A percentile compares a stretch with the other conserved stretches of the same genome.
These are phyloP conservation scores for Silurus asotus DNA, from an alignment of 2,113 vertebrate species.

Conservation along the genomic window DNA sequence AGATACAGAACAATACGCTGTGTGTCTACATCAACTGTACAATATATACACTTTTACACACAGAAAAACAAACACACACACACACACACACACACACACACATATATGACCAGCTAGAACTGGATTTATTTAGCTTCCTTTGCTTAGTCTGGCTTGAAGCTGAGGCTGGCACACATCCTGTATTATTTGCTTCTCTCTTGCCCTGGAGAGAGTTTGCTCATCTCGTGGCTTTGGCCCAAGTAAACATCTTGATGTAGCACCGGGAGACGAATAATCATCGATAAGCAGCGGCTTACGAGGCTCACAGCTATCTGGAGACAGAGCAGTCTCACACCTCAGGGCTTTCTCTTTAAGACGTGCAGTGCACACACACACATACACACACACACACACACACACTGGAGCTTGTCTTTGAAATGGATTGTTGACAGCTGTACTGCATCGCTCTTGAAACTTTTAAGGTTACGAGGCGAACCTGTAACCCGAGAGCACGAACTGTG, in stretches of 20 bases:
- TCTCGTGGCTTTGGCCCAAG: slow-evolving; percentile 40
- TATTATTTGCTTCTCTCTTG: slow-evolving; percentile 36
- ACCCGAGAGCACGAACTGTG: background rate
- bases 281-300: slow-evolving; percentile 41
- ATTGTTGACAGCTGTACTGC: slow-evolving; percentile 10
- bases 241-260: slow-evolving; percentile 50
- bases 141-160: slow-evolving; percentile 36
- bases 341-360: slow-evolving; percentile 4
- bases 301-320: slow-evolving; percentile 30
- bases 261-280: slow-evolving; percentile 42
- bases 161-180: slow-evolving; percentile 29
- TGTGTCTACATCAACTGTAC: background rate
- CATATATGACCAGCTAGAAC: background rate
- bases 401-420: background rate
- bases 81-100: slow-evolving; percentile 19
- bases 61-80: slow-evolving; percentile 26
- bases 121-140: slow-evolving; percentile 33
- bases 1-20: background rate
- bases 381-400: background rate
- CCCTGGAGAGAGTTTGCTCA: slow-evolving; percentile 38
- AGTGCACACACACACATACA: background rate
- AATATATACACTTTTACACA: slow-evolving; percentile 9
- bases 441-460: background rate
- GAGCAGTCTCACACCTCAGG: background rate
- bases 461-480: background rate